Evolutionary conservation across 2,797 vertebrate species (phyloP).

Genomic region (Hippocampus kuda): DNA sequence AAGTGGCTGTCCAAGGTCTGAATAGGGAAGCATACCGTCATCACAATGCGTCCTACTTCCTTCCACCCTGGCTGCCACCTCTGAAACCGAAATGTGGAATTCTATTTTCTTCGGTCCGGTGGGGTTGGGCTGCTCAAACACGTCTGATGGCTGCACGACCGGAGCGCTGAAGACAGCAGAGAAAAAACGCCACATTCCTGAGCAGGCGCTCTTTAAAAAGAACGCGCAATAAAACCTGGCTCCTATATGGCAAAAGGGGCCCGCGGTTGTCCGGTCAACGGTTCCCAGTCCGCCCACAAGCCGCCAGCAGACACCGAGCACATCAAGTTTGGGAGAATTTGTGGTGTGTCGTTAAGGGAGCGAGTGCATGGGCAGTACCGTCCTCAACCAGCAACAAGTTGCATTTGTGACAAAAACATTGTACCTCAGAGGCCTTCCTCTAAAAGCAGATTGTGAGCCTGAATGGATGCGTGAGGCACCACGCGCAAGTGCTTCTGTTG

Average conservation of each 20-base stretch:
- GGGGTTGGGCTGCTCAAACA: constrained; percentile 83
- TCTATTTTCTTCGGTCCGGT: constrained; percentile 83
- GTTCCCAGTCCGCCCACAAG: constrained; percentile 30
- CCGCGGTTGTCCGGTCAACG: constrained; percentile 28
- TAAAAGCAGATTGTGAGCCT: constrained; percentile 14
- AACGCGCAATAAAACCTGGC: constrained; percentile 25
- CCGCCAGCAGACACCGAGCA: constrained; percentile 24
- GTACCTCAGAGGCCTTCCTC: constrained; percentile 35
- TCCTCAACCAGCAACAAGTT: constrained; percentile 21
- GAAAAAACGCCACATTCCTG: constrained; percentile 16
- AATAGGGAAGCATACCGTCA: constrained; percentile 22
- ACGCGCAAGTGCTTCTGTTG: constrained; percentile 38
- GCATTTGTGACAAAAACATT: constrained; percentile 37
- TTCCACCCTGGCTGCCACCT: constrained; percentile 64
- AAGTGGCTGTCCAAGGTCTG: neutral
- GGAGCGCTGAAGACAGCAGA: constrained; percentile 61
- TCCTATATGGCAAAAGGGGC: constrained; percentile 21
- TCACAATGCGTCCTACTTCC: constrained; percentile 38
- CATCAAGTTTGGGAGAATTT: constrained; percentile 31
- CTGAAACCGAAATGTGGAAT: constrained; percentile 81
- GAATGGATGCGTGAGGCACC: constrained; percentile 39
- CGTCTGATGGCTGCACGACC: constrained; percentile 81
- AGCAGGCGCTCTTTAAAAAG: constrained; percentile 21
- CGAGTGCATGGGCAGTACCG: constrained; percentile 11
- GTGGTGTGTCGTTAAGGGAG: constrained; percentile 38